A percentile compares a stretch with the other conserved stretches of the same genome.
Evolutionary conservation across 2,113 vertebrate genomes (phyloP).

Genomic region (Rhodinocichla rosea): DNA sequence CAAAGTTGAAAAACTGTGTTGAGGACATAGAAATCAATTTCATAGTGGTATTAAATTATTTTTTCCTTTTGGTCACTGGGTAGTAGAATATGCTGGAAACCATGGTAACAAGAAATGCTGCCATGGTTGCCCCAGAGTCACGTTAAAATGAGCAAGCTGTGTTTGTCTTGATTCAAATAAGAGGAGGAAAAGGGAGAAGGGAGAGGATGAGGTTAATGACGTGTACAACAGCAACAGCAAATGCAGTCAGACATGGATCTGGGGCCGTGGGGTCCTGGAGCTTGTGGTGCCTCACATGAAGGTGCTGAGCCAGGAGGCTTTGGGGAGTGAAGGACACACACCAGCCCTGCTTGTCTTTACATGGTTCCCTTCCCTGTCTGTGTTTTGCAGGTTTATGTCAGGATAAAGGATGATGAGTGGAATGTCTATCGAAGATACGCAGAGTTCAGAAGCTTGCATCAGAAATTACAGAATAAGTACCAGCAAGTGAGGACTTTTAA

Average conservation of each 20-base stretch:
- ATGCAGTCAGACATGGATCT: not conserved
- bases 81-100: slow-evolving; percentile 1
- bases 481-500: slow-evolving; percentile 88
- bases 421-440: slow-evolving; percentile 95
- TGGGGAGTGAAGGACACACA: not conserved
- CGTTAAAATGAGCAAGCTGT: not conserved
- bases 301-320: not conserved
- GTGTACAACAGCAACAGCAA: not conserved
- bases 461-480: slow-evolving; percentile 83
- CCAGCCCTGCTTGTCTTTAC: not conserved
- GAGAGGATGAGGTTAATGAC: not conserved
- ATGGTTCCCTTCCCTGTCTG: not conserved
- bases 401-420: slow-evolving; percentile 98
- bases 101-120: not conserved
- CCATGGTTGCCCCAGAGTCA: not conserved
- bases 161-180: not conserved
- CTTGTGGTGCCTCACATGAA: not conserved
- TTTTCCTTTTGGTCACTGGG: not conserved
- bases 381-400: slow-evolving; percentile 87
- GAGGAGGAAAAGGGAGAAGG: not conserved
- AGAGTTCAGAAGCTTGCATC: slow-evolving; percentile 90
- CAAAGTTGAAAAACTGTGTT: not conserved
- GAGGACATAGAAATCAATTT: not conserved
- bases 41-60: not conserved
- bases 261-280: not conserved